Conservation (phyloP, 2,888 invertebrate species). For the Macroteleia sp. region DNA sequence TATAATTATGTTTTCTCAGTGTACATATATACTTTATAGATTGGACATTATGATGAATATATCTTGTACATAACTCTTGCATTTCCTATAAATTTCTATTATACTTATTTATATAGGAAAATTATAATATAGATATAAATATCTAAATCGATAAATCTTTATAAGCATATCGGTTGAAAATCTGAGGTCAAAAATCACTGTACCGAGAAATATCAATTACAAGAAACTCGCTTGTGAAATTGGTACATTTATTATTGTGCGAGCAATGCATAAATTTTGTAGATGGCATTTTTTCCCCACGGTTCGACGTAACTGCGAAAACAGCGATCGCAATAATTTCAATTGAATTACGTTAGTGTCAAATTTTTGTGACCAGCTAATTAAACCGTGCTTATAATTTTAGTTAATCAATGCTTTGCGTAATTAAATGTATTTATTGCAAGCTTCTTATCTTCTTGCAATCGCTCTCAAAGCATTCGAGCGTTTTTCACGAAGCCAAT, state of each 20-base stretch:
- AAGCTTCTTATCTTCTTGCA: constrained; percentile 15
- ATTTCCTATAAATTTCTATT: too few species aligned
- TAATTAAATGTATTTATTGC: constrained; percentile 33
- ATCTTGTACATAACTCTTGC: too few species aligned
- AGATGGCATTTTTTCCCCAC: neutral
- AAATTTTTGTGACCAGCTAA: constrained; percentile 13
- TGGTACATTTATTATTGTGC: constrained; percentile 17
- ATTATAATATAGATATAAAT: too few species aligned
- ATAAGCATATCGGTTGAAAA: constrained; percentile 6
- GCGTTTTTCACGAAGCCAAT: constrained; percentile 6
- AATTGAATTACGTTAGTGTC: constrained; percentile 33
- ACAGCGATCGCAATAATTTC: constrained; percentile 28
- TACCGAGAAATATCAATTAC: constrained; percentile 30
- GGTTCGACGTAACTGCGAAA: too few species aligned
- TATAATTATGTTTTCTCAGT: too few species aligned
- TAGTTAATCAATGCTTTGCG: constrained; percentile 14
- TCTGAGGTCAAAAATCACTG: constrained; percentile 10
- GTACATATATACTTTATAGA: too few species aligned
- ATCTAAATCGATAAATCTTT: too few species aligned
- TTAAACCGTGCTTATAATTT: constrained; percentile 32
- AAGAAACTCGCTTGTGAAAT: constrained; percentile 26
- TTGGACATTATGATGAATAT: too few species aligned
- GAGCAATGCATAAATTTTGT: constrained; percentile 1
- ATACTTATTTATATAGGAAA: too few species aligned
- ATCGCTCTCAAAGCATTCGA: neutral